These are phyloP conservation scores for Athalia cordata DNA, from an alignment of 2,888 invertebrate genomes.

Conservation along the genomic window DNA sequence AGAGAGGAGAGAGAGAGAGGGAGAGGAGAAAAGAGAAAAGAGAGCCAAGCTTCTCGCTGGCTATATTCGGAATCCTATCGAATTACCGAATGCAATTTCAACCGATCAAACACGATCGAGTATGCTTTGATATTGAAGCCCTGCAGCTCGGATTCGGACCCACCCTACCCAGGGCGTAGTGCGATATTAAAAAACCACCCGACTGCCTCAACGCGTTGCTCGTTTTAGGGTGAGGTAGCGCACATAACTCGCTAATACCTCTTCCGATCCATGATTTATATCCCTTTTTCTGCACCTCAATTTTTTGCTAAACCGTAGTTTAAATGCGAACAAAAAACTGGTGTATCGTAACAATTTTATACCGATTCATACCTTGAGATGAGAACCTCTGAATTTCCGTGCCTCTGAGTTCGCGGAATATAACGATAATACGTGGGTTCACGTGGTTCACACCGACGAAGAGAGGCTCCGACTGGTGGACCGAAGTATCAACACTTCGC, in stretches of 20 bases:
- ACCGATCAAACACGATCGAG: slow-evolving; percentile 41
- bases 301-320: too few relatives aligned
- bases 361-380: not conserved
- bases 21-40: not conserved
- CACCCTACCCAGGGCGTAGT: slow-evolving; percentile 5
- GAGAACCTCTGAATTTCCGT: slow-evolving; percentile 34
- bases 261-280: too few relatives aligned
- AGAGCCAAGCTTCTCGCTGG: slow-evolving; percentile 11
- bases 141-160: slow-evolving; percentile 37
- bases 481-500: slow-evolving; percentile 59
- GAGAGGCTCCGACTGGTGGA: slow-evolving; percentile 47
- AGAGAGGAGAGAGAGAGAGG: not conserved
- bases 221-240: not conserved
- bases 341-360: too few relatives aligned
- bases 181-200: slow-evolving; percentile 37
- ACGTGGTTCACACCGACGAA: slow-evolving; percentile 35
- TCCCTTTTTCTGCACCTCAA: too few relatives aligned
- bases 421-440: slow-evolving; percentile 16
- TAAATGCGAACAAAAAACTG: too few relatives aligned
- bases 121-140: slow-evolving; percentile 39
- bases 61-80: slow-evolving; percentile 38
- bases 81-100: slow-evolving; percentile 43
- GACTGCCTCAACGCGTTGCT: slow-evolving; percentile 2
- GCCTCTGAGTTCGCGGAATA: not conserved
- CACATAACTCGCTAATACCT: too few relatives aligned